Evolutionary conservation across 2,797 vertebrate genomes (phyloP), one percentile per base, ranked within the genome.

Genomic region (Erpetoichthys calabaricus): DNA sequence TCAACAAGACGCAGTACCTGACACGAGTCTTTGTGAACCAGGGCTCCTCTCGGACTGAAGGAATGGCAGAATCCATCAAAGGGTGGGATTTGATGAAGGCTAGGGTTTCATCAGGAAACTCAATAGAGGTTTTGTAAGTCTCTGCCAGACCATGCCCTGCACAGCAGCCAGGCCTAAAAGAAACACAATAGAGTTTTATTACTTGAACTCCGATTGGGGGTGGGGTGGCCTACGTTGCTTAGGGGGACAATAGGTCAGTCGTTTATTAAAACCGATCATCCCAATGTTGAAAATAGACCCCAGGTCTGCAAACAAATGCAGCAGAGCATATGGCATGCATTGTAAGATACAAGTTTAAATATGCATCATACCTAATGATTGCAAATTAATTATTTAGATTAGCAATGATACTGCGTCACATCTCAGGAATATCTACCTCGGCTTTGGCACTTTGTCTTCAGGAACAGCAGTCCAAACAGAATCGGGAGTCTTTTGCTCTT

Each of bases 11-110:
- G 55, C 5, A 60, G 51, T 83, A 99, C 96, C 95, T 90, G 81
- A 98, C 92, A 46, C 93, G 88, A 4, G 96, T 98, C 83, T 93
- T 98, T 50, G 96, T 99, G 83, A 98, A 96, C 94, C 94, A 98
- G 3, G 96, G 96, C 73, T 97, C 93, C 1, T 97, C 92, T 5
- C 84, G 80, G 4, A 91, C 77, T n/a, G 92, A 94, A 1, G 93
- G 93, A 61, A 98, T 90, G 0, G 93, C 89, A 6, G 86, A 81
- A 73, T 99, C 93, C 96, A 99, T 96, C 65, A 99, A 77, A 4
- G 96, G 94, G 73, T 99, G 94, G 62, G 92, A 96, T 73, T 98
- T 99, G 82, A 99, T 97, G 81, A 99, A 99, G 59, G 91, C 81
- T 65, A 99, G 79, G 0, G 91, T 98, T 65, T 97, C 93, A 4